phyloP scores from a whole-genome alignment of 2,888 invertebrate species.

The Stramonita haemastoma region DNA sequence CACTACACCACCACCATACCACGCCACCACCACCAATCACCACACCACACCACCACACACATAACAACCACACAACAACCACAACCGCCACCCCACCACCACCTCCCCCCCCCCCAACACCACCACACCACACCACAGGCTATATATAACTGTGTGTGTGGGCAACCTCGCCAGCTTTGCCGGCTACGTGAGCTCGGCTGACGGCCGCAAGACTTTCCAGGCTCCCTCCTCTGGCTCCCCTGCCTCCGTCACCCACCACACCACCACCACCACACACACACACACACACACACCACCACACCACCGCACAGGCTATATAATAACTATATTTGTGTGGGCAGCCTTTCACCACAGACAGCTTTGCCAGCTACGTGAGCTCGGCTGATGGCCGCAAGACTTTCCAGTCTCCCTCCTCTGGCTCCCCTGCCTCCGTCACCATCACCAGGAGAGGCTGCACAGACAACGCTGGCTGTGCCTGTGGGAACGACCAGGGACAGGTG shows the following conservation, averaged over 20 bases:
- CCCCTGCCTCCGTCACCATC: conserved; percentile 56
- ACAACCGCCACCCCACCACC: too few species aligned
- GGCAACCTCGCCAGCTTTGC: conserved; percentile 59
- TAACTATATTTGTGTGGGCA: conserved; percentile 27
- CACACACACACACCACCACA: neutral
- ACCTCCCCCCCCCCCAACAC: too few species aligned
- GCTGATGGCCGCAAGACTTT: conserved; percentile 59
- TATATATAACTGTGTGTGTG: neutral
- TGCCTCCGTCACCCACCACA: too few species aligned
- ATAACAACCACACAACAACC: too few species aligned
- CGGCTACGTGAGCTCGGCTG: conserved; percentile 53
- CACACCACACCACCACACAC: too few species aligned
- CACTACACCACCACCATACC: too few species aligned
- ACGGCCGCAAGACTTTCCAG: conserved; percentile 57
- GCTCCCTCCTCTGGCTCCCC: conserved; percentile 14
- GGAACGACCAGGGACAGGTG: conserved; percentile 70
- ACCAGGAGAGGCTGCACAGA: conserved; percentile 53
- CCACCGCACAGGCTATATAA: neutral
- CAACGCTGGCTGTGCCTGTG: conserved; percentile 73
- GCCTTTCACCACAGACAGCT: conserved; percentile 58
- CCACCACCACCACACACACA: too few species aligned
- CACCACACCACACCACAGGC: too few species aligned
- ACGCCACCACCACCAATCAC: too few species aligned
- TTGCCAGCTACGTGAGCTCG: conserved; percentile 54
- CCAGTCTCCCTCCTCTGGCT: conserved; percentile 9